phyloP scores from a whole-genome alignment of 64 coral and sea anemone genomes.

The Platygyra sinensis region DNA sequence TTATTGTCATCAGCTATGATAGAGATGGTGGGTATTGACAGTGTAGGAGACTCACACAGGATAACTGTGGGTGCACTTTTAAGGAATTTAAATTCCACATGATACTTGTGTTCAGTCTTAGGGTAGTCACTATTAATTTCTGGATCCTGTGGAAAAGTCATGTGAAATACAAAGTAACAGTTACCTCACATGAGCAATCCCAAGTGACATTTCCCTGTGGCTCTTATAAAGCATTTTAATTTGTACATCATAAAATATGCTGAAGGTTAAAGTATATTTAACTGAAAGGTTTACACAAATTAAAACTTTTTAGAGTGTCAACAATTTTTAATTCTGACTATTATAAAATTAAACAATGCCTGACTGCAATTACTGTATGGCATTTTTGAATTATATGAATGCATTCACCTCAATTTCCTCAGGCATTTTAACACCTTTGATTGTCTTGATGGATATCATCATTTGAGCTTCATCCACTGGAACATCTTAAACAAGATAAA shows the following conservation, averaged over 20 bases:
- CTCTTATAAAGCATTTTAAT: too few relatives aligned
- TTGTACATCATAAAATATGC: too few relatives aligned
- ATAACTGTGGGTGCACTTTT: conserved; percentile 9
- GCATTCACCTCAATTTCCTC: conserved; percentile 67
- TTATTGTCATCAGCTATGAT: conserved; percentile 39
- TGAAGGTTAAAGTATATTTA: too few relatives aligned
- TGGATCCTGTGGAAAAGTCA: conserved; percentile 55
- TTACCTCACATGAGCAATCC: too few relatives aligned
- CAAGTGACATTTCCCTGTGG: too few relatives aligned
- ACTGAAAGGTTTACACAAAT: too few relatives aligned
- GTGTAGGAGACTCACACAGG: conserved; percentile 15
- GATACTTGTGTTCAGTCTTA: conserved; percentile 87
- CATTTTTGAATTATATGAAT: too few relatives aligned
- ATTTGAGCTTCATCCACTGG: conserved; percentile 51
- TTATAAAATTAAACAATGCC: too few relatives aligned
- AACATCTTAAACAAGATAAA: conserved; percentile 51
- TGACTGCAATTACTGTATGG: too few relatives aligned
- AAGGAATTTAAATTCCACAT: conserved; percentile 89
- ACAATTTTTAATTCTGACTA: too few relatives aligned
- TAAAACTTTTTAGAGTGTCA: too few relatives aligned
- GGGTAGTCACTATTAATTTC: conserved; percentile 75
- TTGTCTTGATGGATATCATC: conserved; percentile 30
- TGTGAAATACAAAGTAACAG: neutral
- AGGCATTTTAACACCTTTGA: conserved; percentile 66
- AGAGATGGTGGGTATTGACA: conserved; percentile 55